phyloP scores from a whole-genome alignment of 2,888 invertebrate genomes.

The Sesia apiformis region DNA sequence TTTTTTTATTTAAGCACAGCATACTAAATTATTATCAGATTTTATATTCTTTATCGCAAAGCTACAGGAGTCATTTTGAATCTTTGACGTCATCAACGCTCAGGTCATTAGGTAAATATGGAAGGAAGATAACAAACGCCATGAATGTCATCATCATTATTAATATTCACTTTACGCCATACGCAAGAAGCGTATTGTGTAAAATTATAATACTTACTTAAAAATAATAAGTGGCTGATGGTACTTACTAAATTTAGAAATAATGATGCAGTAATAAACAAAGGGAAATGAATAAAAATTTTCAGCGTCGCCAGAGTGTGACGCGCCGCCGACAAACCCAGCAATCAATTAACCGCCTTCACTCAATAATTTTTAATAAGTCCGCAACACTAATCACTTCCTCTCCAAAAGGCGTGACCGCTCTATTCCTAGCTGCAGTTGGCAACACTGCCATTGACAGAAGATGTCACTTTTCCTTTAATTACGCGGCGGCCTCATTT shows the following conservation, averaged over 20 bases:
- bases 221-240: constrained; percentile 15
- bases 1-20: no score
- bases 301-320: not conserved
- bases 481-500: constrained; percentile 68
- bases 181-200: not conserved
- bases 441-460: constrained; percentile 61
- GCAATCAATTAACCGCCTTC: constrained; percentile 63
- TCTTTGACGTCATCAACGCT: constrained; percentile 7
- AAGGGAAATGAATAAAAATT: constrained; percentile 6
- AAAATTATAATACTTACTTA: constrained; percentile 20
- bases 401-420: constrained; percentile 64
- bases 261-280: not conserved
- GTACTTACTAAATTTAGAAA: not conserved
- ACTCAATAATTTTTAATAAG: constrained; percentile 73
- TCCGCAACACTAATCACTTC: constrained; percentile 69
- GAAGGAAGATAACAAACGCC: constrained; percentile 10
- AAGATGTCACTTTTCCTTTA: constrained; percentile 72
- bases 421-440: constrained; percentile 61
- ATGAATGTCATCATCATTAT: constrained; percentile 6
- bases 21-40: not conserved
- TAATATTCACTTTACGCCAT: not conserved
- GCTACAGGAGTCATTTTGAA: not conserved
- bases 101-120: constrained; percentile 10
- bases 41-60: not conserved
- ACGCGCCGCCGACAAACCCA: constrained; percentile 11